Base-by-base conservation (phyloP, 2,888 invertebrate genomes). In the Ypsolopha scabrella region DNA sequence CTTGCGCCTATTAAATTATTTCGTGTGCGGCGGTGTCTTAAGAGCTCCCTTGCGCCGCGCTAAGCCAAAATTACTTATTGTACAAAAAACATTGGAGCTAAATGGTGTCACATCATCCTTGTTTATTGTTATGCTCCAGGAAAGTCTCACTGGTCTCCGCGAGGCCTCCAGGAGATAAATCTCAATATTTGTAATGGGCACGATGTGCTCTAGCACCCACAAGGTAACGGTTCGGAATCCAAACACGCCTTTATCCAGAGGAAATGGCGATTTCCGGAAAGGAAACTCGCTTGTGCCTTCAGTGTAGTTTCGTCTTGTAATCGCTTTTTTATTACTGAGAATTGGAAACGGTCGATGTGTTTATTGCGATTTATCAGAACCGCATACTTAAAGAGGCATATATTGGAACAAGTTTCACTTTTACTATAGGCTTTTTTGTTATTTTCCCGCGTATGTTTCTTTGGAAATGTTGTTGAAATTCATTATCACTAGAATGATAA, bases 1-100 rank as follows among this genome's bases (percentile, higher is more conserved):
- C 69, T 67, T 67, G 62, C 65, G 64, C 63, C 80, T 71, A 71
- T 81, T 75, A 75, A 77, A 80, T 80, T 80, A 79, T 79, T 73
- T 34, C 11, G 39, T 70, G 68, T 60, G 59, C 58, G 62, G 59
- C 58, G 62, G 60, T 58, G 58, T 55, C 58, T 55, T 56, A 58
- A 52, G 48, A 44, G 48, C 43, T 41, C 49, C 52, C 56, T 10
- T 10, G 24, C 35, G 47, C 8, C 36, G 38, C 2, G 37, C 13
- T 43, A 54, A 52, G 41, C 24, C 44, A 50, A 52, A 54, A 52
- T 55, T 54, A 55, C 52, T 58, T 52, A 52, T 45, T 52, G 54
- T 55, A 58, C 53, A 57, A 59, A 57, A 58, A 60, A 55, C 53
- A 55, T 53, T 53, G 44, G 56, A 57, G 60, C 65, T 70, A 72